A percentile compares a stretch with the other conserved stretches of the same genome.
Evolutionary conservation across 1,140 invertebrate genomes (phyloP).

Genomic region (Drosophila nigrodunni): DNA sequence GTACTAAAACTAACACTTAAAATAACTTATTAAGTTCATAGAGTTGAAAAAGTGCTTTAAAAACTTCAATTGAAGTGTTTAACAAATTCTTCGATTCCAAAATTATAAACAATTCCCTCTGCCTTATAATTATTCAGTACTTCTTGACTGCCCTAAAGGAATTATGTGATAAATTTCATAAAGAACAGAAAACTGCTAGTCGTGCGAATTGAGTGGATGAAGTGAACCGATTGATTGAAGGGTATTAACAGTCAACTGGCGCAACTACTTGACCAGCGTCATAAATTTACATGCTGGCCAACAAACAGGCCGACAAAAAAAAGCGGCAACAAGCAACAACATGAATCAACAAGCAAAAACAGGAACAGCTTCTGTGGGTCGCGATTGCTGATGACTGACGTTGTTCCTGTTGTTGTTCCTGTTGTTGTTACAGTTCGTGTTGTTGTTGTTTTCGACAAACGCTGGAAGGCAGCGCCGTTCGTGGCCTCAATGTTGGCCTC

Average conservation of each 20-base stretch:
- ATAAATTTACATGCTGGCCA: constrained; percentile 72
- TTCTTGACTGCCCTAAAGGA: too few species aligned
- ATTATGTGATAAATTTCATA: not conserved
- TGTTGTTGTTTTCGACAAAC: constrained; percentile 29
- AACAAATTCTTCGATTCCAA: too few species aligned
- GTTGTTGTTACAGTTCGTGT: constrained; percentile 12
- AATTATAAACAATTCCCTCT: too few species aligned
- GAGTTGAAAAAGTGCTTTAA: too few species aligned
- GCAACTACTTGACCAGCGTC: constrained; percentile 72
- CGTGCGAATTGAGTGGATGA: not conserved
- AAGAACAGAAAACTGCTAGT: not conserved
- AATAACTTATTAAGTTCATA: too few species aligned
- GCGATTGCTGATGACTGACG: constrained; percentile 29
- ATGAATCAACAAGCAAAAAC: constrained; percentile 37
- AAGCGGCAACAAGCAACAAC: constrained; percentile 6
- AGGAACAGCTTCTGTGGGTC: constrained; percentile 43
- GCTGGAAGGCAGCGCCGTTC: constrained; percentile 64
- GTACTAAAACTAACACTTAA: too few species aligned
- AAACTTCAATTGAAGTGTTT: too few species aligned
- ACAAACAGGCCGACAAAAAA: constrained; percentile 63
- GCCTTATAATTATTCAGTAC: too few species aligned
- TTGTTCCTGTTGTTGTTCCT: constrained; percentile 18
- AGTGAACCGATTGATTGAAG: constrained; percentile 26
- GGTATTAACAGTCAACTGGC: constrained; percentile 48
- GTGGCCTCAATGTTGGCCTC: constrained; percentile 84